These are phyloP conservation scores for Coracias cyanogaster DNA, from an alignment of 2,797 vertebrate species.

Conservation along the genomic window DNA sequence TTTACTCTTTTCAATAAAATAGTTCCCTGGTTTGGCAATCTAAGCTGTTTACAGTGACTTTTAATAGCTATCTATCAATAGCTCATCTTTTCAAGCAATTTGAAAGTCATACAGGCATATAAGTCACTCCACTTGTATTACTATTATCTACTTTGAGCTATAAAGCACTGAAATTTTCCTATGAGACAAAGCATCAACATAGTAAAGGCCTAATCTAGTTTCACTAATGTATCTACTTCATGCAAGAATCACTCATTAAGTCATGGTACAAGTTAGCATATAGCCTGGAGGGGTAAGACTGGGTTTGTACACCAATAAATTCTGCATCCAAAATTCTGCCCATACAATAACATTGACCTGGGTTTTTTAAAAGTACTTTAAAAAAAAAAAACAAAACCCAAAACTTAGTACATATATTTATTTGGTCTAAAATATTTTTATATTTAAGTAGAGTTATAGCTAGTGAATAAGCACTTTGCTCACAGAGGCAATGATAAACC, in stretches of 20 bases:
- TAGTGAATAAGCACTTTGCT: neutral
- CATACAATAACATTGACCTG: neutral
- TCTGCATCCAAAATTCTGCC: neutral
- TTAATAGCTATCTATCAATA: constrained; percentile 49
- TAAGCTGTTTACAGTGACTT: constrained; percentile 47
- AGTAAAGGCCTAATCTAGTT: constrained; percentile 68
- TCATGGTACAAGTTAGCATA: neutral
- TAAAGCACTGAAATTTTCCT: constrained; percentile 71
- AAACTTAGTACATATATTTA: neutral
- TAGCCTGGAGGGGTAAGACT: neutral
- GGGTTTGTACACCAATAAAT: neutral
- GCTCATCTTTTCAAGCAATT: constrained; percentile 46
- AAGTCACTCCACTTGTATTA: constrained; percentile 71
- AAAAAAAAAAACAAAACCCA: neutral
- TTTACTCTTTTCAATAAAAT: constrained; percentile 28
- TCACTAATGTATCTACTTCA: constrained; percentile 74
- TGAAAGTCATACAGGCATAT: constrained; percentile 66
- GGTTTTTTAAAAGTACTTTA: neutral
- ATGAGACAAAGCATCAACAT: constrained; percentile 68
- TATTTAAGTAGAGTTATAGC: neutral
- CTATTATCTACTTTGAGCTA: constrained; percentile 59
- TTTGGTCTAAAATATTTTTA: neutral
- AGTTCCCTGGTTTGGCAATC: constrained; percentile 24
- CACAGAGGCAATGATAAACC: neutral
- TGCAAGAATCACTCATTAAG: constrained; percentile 57